phyloP scores from a whole-genome alignment of 1,140 invertebrate species.

The Eurosta solidaginis region DNA sequence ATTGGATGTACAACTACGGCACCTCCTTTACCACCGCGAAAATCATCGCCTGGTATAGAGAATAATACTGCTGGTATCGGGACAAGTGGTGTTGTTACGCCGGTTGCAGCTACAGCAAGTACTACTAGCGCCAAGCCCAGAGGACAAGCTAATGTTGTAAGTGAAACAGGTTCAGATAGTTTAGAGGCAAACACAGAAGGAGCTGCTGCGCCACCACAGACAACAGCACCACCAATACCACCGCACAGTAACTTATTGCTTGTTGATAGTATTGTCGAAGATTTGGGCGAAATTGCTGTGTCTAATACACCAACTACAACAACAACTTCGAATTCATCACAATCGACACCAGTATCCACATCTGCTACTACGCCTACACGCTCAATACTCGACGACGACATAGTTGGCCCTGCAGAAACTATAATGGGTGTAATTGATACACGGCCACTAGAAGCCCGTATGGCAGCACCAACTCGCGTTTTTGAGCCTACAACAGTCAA shows the following conservation, averaged over 20 bases:
- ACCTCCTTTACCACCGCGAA: slow-evolving; percentile 66
- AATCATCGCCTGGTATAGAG: slow-evolving; percentile 65
- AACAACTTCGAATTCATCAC: slow-evolving; percentile 31
- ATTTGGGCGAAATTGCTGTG: slow-evolving; percentile 44
- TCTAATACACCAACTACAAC: slow-evolving; percentile 39
- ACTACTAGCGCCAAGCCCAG: background rate
- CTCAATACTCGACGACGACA: slow-evolving; percentile 56
- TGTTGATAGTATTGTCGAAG: slow-evolving; percentile 50
- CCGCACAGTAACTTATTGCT: slow-evolving; percentile 45
- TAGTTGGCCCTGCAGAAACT: slow-evolving; percentile 68
- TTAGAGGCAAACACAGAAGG: slow-evolving; percentile 39
- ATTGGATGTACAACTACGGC: slow-evolving; percentile 34
- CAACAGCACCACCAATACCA: slow-evolving; percentile 58
- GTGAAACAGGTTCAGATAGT: slow-evolving; percentile 46
- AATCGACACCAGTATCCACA: slow-evolving; percentile 30
- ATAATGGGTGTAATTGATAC: slow-evolving; percentile 71
- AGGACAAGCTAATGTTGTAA: background rate
- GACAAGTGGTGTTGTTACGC: background rate
- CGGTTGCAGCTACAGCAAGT: background rate
- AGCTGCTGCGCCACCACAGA: slow-evolving; percentile 42
- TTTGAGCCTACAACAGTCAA: slow-evolving; percentile 13
- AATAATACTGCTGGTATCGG: slow-evolving; percentile 32
- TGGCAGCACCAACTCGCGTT: background rate
- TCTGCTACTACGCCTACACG: slow-evolving; percentile 48
- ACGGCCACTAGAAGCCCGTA: slow-evolving; percentile 57